Conservation (phyloP, 2,113 vertebrate species). For the Proterorhinus semilunaris region DNA sequence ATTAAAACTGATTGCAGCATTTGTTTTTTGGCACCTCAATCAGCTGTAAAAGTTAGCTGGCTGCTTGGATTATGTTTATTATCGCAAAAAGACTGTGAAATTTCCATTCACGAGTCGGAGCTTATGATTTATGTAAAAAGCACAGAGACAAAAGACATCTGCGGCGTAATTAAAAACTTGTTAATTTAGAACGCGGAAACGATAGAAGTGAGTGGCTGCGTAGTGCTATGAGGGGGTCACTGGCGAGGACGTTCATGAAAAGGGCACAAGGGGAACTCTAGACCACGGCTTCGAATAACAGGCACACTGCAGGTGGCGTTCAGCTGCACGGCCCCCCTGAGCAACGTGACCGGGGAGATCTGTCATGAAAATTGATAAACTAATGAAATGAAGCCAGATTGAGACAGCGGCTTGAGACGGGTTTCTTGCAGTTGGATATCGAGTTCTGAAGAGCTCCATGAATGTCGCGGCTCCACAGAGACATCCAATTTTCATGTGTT, state of each 20-base stretch:
- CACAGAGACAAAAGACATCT: slow-evolving; percentile 17
- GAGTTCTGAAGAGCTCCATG: slow-evolving; percentile 5
- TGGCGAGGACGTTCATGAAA: slow-evolving; percentile 48
- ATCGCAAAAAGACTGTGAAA: slow-evolving; percentile 37
- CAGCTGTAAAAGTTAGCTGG: slow-evolving; percentile 45
- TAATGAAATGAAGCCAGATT: slow-evolving; percentile 54
- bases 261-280: slow-evolving; percentile 62
- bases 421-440: slow-evolving; percentile 27
- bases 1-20: slow-evolving; percentile 45
- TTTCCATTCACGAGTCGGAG: slow-evolving; percentile 15
- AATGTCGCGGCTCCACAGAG: slow-evolving; percentile 17
- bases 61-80: slow-evolving; percentile 45
- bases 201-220: not conserved
- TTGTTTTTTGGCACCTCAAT: slow-evolving; percentile 50
- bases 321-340: slow-evolving; percentile 54
- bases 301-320: slow-evolving; percentile 63
- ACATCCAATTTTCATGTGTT: slow-evolving; percentile 29
- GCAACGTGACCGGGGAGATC: slow-evolving; percentile 40
- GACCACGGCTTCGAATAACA: slow-evolving; percentile 70
- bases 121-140: not conserved
- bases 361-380: slow-evolving; percentile 69
- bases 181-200: slow-evolving; percentile 3
- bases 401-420: slow-evolving; percentile 38
- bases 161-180: slow-evolving; percentile 2
- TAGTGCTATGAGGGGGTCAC: slow-evolving; percentile 38